phyloP scores from a whole-genome alignment of 1,140 invertebrate genomes.

The Aphaenogaster floridana region DNA sequence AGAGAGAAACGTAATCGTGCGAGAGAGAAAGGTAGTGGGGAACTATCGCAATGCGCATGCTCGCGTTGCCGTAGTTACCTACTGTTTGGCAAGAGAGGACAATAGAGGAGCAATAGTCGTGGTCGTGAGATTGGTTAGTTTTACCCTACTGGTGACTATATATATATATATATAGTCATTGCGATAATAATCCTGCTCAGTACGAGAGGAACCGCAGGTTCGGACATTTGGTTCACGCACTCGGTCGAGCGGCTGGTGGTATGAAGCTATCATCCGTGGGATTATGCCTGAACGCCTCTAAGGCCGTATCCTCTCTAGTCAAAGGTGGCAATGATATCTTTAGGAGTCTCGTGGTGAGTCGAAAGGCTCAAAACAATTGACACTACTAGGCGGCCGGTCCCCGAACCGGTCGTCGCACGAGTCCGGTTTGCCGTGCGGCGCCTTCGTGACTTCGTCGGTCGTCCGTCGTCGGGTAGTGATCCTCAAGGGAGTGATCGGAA shows the following conservation, averaged over 20 bases:
- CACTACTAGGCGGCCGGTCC: conserved; percentile 56
- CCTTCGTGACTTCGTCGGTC: too few species aligned
- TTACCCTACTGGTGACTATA: too few species aligned
- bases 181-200: conserved; percentile 90
- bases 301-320: conserved; percentile 60
- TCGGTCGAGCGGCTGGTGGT: conserved; percentile 85
- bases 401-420: conserved; percentile 72
- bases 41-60: too few species aligned
- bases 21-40: too few species aligned
- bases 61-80: too few species aligned
- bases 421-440: conserved; percentile 66
- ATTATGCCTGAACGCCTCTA: conserved; percentile 87
- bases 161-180: conserved; percentile 79
- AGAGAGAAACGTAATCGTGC: too few species aligned
- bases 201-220: conserved; percentile 94
- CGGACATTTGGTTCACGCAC: conserved; percentile 92
- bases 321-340: not conserved
- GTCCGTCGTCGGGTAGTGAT: too few species aligned
- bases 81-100: too few species aligned
- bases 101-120: too few species aligned
- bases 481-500: too few species aligned
- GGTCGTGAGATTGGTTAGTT: too few species aligned
- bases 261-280: conserved; percentile 92
- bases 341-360: too few species aligned
- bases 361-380: conserved; percentile 66